These are phyloP conservation scores for Synergus laeviventris DNA, from an alignment of 2,888 invertebrate genomes.

Conservation along the genomic window DNA sequence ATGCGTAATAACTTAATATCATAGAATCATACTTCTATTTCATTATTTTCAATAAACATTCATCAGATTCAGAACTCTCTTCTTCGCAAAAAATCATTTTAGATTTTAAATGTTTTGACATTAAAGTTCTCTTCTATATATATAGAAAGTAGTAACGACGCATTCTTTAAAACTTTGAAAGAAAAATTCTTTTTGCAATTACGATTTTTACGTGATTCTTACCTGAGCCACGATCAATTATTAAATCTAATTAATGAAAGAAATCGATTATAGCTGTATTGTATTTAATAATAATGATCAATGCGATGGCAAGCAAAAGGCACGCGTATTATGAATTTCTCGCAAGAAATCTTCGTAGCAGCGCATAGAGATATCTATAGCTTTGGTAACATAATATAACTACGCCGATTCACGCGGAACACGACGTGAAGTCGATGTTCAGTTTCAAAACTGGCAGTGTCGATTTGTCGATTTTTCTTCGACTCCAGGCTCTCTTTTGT, in stretches of 20 bases:
- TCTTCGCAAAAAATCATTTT: not conserved
- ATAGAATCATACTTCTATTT: not conserved
- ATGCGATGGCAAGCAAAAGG: constrained; percentile 42
- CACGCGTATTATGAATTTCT: constrained; percentile 47
- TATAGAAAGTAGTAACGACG: not conserved
- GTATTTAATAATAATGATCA: constrained; percentile 39
- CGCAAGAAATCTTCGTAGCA: constrained; percentile 65
- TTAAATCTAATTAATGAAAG: constrained; percentile 63
- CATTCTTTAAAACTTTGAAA: not conserved
- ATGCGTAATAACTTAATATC: not conserved
- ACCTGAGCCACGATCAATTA: constrained; percentile 67
- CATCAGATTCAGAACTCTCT: not conserved
- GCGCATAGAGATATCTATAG: constrained; percentile 69
- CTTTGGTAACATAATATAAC: constrained; percentile 70
- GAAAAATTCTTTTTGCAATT: not conserved
- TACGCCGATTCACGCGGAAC: constrained; percentile 56
- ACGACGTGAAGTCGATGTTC: constrained; percentile 51
- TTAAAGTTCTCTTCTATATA: not conserved
- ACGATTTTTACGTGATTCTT: constrained; percentile 32
- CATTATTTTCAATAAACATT: not conserved
- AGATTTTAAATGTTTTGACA: not conserved
- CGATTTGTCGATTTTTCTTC: constrained; percentile 45
- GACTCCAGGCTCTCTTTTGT: constrained; percentile 47
- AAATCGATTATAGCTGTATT: constrained; percentile 51
- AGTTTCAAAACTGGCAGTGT: constrained; percentile 49